Conservation (phyloP, 2,888 invertebrate genomes). For the Calameuta filiformis region DNA sequence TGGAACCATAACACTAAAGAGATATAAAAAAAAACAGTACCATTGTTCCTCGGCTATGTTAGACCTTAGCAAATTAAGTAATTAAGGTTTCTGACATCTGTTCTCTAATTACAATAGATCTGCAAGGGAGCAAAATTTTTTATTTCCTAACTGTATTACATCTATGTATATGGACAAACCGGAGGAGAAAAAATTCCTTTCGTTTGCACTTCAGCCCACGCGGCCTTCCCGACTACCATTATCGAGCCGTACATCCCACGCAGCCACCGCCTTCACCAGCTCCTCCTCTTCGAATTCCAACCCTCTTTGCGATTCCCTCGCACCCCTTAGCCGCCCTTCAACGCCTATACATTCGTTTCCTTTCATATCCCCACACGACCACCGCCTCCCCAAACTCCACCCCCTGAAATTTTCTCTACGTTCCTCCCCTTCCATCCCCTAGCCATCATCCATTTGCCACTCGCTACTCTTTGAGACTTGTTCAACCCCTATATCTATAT, state of each 20-base stretch:
- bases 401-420: not conserved
- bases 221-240: conserved; percentile 29
- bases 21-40: not conserved
- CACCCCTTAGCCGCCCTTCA: conserved; percentile 7
- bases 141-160: not conserved
- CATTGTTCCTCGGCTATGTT: not conserved
- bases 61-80: not conserved
- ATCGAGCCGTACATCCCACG: conserved; percentile 57
- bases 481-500: not conserved
- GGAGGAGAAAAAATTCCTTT: not conserved
- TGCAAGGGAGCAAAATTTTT: not conserved
- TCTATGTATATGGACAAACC: not conserved
- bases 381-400: not conserved
- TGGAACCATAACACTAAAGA: not conserved
- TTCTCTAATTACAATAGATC: not conserved
- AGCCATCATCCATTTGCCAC: not conserved
- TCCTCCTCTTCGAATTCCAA: conserved; percentile 5
- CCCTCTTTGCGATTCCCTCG: conserved; percentile 16
- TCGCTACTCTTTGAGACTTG: not conserved
- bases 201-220: not conserved
- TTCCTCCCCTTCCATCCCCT: not conserved
- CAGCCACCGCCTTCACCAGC: conserved; percentile 43
- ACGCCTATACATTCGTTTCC: not conserved
- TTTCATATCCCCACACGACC: not conserved
- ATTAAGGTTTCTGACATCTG: not conserved